Evolutionary conservation across 2,797 vertebrate species (phyloP).

Genomic region (Rhinella marina): DNA sequence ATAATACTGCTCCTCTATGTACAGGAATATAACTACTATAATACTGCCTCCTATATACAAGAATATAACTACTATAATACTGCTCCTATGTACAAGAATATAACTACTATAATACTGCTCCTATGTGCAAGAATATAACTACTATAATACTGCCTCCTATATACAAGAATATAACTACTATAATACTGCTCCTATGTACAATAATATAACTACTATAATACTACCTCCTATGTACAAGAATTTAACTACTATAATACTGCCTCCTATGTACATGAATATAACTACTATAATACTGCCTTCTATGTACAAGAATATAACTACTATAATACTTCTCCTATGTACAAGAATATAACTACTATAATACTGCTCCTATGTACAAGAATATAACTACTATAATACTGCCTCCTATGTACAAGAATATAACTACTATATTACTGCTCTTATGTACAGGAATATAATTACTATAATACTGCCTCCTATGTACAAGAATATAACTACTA

Average conservation of each 20-base stretch:
- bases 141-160: not conserved
- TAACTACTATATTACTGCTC: not conserved
- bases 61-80: constrained; percentile 14
- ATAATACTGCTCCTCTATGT: constrained; percentile 10
- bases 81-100: not conserved
- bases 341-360: constrained; percentile 7
- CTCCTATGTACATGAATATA: not conserved
- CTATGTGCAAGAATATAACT: too few species aligned
- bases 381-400: constrained; percentile 10
- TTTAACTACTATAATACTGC: not conserved
- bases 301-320: constrained; percentile 7
- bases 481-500: constrained; percentile 7
- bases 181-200: not conserved
- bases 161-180: constrained; percentile 6
- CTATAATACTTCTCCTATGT: not conserved
- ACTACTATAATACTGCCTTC: not conserved
- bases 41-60: not conserved
- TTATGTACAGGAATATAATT: not conserved
- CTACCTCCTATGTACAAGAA: not conserved
- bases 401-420: not conserved
- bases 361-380: not conserved
- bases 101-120: not conserved
- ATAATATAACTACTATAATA: constrained; percentile 3
- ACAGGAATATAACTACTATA: not conserved
- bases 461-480: not conserved